A percentile compares a stretch with the other conserved stretches of the same genome.
These are phyloP conservation scores for Dolichallabes microphthalmus DNA, from an alignment of 2,113 vertebrate species.

Conservation along the genomic window DNA sequence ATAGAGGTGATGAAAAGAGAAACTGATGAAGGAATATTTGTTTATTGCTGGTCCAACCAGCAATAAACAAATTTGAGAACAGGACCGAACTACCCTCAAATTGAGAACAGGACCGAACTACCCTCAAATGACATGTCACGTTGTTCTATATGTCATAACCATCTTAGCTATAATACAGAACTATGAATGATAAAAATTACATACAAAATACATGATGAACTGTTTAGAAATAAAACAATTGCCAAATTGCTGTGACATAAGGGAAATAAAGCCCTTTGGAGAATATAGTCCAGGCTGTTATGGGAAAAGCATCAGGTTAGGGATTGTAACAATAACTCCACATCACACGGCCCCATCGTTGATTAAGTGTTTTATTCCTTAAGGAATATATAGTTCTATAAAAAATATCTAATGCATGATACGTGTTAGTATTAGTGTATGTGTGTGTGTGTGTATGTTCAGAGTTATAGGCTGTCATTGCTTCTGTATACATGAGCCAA, in stretches of 20 bases:
- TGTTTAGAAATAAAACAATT: not conserved
- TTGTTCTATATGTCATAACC: no score
- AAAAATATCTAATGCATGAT: not conserved
- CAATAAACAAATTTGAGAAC: no score
- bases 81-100: not conserved
- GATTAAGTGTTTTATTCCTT: not conserved
- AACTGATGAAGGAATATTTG: not conserved
- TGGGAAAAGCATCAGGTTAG: not conserved
- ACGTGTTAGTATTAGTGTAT: not conserved
- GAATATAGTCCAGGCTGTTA: not conserved
- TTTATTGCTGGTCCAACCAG: not conserved
- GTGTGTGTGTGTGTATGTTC: not conserved
- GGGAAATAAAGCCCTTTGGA: not conserved
- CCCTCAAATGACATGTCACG: not conserved
- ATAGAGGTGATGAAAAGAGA: no score
- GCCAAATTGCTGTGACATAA: not conserved
- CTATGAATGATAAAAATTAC: not conserved
- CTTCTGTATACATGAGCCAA: constrained; percentile 1
- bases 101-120: not conserved
- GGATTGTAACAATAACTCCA: no score
- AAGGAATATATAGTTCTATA: not conserved
- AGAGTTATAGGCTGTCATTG: constrained; percentile 1
- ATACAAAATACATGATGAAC: not conserved
- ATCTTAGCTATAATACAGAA: not conserved
- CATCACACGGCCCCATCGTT: no score